Percentiles rank a stretch among this genome's conserved stretches.
phyloP scores from a whole-genome alignment of 2,888 invertebrate genomes.

The Chouioia cunea region DNA sequence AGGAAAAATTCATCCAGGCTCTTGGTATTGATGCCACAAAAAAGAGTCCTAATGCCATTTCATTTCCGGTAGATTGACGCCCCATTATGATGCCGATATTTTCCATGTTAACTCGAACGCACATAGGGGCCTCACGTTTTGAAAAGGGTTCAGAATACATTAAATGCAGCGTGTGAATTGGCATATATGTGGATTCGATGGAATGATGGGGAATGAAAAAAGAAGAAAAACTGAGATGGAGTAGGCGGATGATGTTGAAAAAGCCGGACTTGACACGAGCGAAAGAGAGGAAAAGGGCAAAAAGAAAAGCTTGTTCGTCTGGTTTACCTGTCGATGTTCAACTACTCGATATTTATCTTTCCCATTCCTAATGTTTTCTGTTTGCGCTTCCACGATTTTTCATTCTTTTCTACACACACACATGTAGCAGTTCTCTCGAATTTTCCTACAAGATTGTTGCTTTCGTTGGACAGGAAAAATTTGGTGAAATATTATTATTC shows the following conservation, averaged over 20 bases:
- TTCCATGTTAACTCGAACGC: constrained; percentile 21
- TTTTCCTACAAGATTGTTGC: too few relatives aligned
- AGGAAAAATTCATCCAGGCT: constrained; percentile 23
- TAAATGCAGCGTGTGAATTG: constrained; percentile 44
- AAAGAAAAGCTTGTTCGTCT: constrained; percentile 17
- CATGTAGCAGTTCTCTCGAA: too few relatives aligned
- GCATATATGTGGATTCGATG: constrained; percentile 17
- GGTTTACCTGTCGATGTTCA: constrained; percentile 25
- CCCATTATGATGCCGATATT: constrained; percentile 45
- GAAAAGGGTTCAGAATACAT: constrained; percentile 46
- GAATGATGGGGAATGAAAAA: too few relatives aligned
- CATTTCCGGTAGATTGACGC: constrained; percentile 17
- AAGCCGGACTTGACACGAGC: background rate
- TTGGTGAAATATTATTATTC: too few relatives aligned
- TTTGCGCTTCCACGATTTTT: too few relatives aligned
- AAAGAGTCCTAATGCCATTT: constrained; percentile 23
- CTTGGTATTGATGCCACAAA: constrained; percentile 11
- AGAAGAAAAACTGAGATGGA: constrained; percentile 25
- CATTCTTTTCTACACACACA: too few relatives aligned
- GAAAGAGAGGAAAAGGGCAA: background rate
- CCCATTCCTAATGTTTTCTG: too few relatives aligned
- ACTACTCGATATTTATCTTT: too few relatives aligned
- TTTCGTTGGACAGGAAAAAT: too few relatives aligned
- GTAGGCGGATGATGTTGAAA: constrained; percentile 40
- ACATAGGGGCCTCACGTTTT: background rate